A percentile compares a stretch with the other conserved stretches of the same genome.
These are phyloP conservation scores for Druceiella hillmani DNA, from an alignment of 2,888 invertebrate genomes.

Conservation along the genomic window DNA sequence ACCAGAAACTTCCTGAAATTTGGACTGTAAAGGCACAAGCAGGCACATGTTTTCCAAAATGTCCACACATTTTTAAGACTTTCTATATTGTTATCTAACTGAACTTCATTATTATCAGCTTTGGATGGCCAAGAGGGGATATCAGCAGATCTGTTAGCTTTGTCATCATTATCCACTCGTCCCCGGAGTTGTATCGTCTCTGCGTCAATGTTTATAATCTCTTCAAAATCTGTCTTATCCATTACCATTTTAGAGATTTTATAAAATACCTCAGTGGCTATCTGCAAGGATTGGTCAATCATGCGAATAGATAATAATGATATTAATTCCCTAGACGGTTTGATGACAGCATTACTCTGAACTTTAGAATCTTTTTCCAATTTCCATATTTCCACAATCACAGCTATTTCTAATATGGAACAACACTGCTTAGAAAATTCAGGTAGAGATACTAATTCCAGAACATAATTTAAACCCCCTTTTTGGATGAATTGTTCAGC, in stretches of 20 bases:
- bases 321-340: conserved; percentile 36
- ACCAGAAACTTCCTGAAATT: conserved; percentile 44
- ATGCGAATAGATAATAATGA: conserved; percentile 41
- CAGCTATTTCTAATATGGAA: conserved; percentile 54
- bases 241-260: conserved; percentile 36
- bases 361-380: conserved; percentile 31
- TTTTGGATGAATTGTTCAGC: conserved; percentile 55
- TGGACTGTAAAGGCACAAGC: conserved; percentile 51
- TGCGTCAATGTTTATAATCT: conserved; percentile 32
- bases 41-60: conserved; percentile 49
- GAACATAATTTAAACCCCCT: conserved; percentile 51
- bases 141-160: conserved; percentile 17
- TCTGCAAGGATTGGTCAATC: conserved; percentile 39
- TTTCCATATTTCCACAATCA: conserved; percentile 54
- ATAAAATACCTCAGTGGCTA: conserved; percentile 37
- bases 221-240: conserved; percentile 32
- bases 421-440: conserved; percentile 56
- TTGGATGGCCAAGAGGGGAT: background rate
- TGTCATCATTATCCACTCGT: conserved; percentile 13
- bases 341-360: conserved; percentile 28
- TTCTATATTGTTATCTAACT: conserved; percentile 32
- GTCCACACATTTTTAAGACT: conserved; percentile 39
- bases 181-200: conserved; percentile 31
- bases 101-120: background rate
- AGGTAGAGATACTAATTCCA: conserved; percentile 47